Evolutionary conservation across 1,140 invertebrate species (phyloP).

Genomic region (Rhopalosiphum maidis): DNA sequence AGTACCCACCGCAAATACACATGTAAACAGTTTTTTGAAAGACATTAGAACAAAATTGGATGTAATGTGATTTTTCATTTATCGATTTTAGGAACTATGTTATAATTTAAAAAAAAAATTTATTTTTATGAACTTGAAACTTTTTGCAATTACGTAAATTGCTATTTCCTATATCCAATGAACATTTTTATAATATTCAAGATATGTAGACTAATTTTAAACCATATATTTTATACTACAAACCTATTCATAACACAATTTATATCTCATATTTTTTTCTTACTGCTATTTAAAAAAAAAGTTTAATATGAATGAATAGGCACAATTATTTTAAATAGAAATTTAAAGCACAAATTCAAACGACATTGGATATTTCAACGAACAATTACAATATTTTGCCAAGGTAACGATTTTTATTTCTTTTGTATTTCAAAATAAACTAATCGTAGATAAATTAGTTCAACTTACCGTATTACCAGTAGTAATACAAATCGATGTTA

Average conservation of each 20-base stretch:
- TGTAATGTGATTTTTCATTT: background rate
- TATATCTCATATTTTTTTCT: too few species aligned
- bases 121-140: background rate
- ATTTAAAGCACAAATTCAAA: too few species aligned
- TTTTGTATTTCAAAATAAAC: too few species aligned
- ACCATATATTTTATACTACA: background rate
- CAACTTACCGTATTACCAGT: too few species aligned
- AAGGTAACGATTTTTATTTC: too few species aligned
- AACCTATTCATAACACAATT: background rate
- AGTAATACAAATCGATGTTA: too few species aligned
- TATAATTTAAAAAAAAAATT: background rate
- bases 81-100: background rate
- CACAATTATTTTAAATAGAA: too few species aligned
- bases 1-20: background rate
- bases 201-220: background rate
- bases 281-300: too few species aligned
- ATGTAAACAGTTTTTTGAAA: background rate
- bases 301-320: too few species aligned
- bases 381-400: too few species aligned
- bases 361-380: too few species aligned
- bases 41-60: background rate
- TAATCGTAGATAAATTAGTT: too few species aligned
- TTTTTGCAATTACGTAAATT: background rate
- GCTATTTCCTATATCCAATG: background rate
- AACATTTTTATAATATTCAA: background rate